Base-by-base conservation (phyloP, 1,140 invertebrate species). In the Monomorium pharaonis region DNA sequence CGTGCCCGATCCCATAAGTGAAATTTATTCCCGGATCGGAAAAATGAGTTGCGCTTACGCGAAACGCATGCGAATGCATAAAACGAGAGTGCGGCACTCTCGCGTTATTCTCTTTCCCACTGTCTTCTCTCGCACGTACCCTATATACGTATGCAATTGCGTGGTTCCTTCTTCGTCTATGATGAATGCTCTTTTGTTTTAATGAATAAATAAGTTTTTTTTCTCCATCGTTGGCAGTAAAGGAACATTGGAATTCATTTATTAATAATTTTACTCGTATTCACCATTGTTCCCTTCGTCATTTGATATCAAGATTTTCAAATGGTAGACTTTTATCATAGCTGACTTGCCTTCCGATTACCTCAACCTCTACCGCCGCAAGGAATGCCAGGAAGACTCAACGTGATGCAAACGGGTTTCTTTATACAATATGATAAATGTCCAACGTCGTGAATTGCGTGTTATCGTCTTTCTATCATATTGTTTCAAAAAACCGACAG, bases 311-410 rank as follows among this genome's bases (percentile, higher is more conserved):
- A 49, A 80, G 77, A 33, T 42, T 51, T 42, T 51, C 51, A 18
- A 30, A 3, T 47, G 80, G 27, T 67, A 27, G 47, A 85, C 56
- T 87, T 76, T 77, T 85, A 44, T 77, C 81, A 14, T 27, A 47
- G 24, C 47, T 44, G 84, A 87, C 81, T 87, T 87, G 85, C 81
- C 51, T 81, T 16, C 49, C 33, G 78, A 70, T 67, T 56, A 42
- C 33, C 42, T 37, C 37, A 81, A 37, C 16, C 49, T 49, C 51
- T 54, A 27, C 21, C 33, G 37, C 12, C n/a, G 14, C 30, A 33
- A 10, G 70, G 42, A 84, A 75, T 24, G 37, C n/a, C 77, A 21
- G 75, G 4, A 21, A 44, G 60, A 67, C 27, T 21, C 12, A 33
- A 5, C 16, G 10, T 21, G 77, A 70, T 54, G 77, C 63, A 49